These are phyloP conservation scores for Callosobruchus maculatus DNA, from an alignment of 2,888 invertebrate genomes.

Conservation along the genomic window DNA sequence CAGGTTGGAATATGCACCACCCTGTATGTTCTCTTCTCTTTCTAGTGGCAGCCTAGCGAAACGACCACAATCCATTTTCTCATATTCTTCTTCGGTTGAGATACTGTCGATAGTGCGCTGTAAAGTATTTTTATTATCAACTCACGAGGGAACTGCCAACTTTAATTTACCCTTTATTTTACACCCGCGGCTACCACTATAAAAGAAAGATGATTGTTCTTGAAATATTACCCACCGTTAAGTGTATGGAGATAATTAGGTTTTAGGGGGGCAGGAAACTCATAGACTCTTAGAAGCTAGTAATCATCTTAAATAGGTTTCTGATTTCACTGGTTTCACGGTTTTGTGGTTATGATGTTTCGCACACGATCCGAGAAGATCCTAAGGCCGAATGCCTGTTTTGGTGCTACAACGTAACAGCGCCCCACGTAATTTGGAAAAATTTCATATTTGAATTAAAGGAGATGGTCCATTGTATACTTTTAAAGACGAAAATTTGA, in stretches of 20 bases:
- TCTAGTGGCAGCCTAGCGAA: background rate
- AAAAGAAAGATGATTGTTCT: background rate
- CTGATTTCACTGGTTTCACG: no score
- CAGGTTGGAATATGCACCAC: background rate
- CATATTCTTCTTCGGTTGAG: background rate
- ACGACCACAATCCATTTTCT: background rate
- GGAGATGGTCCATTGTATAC: no score
- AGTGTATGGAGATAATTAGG: background rate
- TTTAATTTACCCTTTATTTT: background rate
- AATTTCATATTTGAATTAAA: no score
- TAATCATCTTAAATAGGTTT: no score
- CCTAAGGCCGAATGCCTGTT: no score
- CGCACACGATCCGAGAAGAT: no score
- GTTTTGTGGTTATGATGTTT: no score
- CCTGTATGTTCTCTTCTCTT: background rate
- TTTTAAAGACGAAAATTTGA: no score
- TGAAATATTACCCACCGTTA: background rate
- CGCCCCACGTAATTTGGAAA: no score
- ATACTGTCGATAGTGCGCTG: background rate
- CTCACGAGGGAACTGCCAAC: background rate
- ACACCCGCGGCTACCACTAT: background rate
- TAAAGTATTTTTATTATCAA: background rate
- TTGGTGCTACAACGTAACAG: no score
- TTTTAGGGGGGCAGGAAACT: background rate
- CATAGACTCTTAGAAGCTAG: no score